These are phyloP conservation scores for Calliopum simillimum DNA, from an alignment of 2,888 invertebrate species.

Conservation along the genomic window DNA sequence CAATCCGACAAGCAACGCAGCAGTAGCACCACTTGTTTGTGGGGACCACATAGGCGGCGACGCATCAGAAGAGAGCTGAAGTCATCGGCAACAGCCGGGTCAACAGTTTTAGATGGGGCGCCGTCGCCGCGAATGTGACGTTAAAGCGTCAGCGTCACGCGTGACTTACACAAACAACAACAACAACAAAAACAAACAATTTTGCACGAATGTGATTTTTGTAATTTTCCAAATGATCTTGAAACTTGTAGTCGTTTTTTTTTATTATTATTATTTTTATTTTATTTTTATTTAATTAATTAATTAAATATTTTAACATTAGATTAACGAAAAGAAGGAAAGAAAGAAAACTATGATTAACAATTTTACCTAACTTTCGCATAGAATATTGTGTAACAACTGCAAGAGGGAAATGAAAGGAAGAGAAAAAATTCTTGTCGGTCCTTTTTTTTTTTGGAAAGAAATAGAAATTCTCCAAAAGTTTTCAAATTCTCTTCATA, in stretches of 20 bases:
- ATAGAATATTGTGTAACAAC: not conserved
- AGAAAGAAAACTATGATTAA: slow-evolving; percentile 27
- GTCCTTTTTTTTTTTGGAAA: not conserved
- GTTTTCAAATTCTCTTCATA: too few species aligned
- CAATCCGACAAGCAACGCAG: slow-evolving; percentile 10
- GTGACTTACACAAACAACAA: slow-evolving; percentile 34
- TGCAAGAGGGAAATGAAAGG: slow-evolving; percentile 15
- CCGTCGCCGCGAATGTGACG: slow-evolving; percentile 21
- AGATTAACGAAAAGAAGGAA: slow-evolving; percentile 23
- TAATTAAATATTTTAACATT: slow-evolving; percentile 49
- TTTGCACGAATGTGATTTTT: slow-evolving; percentile 52
- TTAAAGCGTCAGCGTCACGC: slow-evolving; percentile 37
- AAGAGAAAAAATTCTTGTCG: not conserved
- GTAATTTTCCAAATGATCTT: slow-evolving; percentile 65
- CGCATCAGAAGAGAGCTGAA: too few species aligned
- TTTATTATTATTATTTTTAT: slow-evolving; percentile 42
- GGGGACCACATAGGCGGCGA: too few species aligned
- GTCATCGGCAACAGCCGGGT: slow-evolving; percentile 36
- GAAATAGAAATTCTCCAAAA: not conserved
- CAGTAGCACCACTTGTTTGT: not conserved
- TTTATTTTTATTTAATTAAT: slow-evolving; percentile 50
- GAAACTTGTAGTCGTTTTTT: slow-evolving; percentile 64
- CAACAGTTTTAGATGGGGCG: not conserved
- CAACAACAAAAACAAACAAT: slow-evolving; percentile 29
- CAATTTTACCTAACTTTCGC: slow-evolving; percentile 29